These are phyloP conservation scores for Mythimna ferrago DNA, from an alignment of 2,888 invertebrate genomes.

Conservation along the genomic window DNA sequence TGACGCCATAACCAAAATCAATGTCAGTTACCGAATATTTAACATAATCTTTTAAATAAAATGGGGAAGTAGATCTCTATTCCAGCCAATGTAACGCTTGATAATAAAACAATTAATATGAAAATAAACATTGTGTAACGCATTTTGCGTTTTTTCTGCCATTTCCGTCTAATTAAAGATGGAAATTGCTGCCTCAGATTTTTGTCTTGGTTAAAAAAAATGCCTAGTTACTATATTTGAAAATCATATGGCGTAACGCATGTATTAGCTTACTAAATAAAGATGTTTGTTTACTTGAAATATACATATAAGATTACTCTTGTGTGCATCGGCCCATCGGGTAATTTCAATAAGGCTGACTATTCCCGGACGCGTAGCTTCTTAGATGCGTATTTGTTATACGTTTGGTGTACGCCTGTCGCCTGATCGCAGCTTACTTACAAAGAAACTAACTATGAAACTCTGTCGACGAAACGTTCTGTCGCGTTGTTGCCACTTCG, in stretches of 20 bases:
- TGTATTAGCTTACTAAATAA: background rate
- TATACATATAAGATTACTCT: background rate
- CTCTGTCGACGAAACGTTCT: too few species aligned
- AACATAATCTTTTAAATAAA: constrained; percentile 60
- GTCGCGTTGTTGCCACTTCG: too few species aligned
- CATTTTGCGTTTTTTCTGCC: constrained; percentile 12
- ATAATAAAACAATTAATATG: constrained; percentile 81
- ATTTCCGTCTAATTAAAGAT: constrained; percentile 17
- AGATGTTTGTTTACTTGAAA: background rate
- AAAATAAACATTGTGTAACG: constrained; percentile 74
- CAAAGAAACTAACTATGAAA: too few species aligned
- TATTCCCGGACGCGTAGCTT: too few species aligned
- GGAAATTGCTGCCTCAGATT: constrained; percentile 2
- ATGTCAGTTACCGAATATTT: constrained; percentile 64
- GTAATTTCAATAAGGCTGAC: too few species aligned
- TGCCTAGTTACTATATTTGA: background rate
- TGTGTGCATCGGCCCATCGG: too few species aligned
- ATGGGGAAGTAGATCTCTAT: constrained; percentile 66
- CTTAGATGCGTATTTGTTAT: too few species aligned
- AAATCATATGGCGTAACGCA: background rate
- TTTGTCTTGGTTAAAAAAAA: constrained; percentile 8
- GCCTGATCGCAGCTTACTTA: too few species aligned
- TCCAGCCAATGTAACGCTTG: constrained; percentile 76
- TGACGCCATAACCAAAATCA: constrained; percentile 55
- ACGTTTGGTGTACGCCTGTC: too few species aligned